Evolutionary conservation across 2,888 invertebrate genomes (phyloP).

Genomic region (Zootermopsis nevadensis): DNA sequence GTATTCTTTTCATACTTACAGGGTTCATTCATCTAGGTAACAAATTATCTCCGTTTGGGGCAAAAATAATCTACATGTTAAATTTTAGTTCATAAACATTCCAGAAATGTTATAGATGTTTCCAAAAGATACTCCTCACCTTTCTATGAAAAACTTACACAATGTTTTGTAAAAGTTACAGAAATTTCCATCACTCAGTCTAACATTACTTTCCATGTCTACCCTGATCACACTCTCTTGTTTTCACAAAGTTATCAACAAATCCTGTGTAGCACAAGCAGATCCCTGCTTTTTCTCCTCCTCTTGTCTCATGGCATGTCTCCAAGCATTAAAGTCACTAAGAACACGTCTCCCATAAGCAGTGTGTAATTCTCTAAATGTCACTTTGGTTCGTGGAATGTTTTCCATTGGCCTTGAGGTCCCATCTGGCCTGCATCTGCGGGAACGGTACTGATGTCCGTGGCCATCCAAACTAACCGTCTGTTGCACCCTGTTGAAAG

Average conservation of each 20-base stretch:
- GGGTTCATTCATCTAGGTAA: too few species aligned
- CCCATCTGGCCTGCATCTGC: conserved; percentile 62
- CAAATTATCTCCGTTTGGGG: too few species aligned
- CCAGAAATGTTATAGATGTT: too few species aligned
- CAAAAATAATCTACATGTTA: too few species aligned
- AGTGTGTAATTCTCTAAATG: conserved; percentile 78
- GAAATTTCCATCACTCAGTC: too few species aligned
- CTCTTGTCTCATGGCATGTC: conserved; percentile 63
- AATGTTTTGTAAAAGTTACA: too few species aligned
- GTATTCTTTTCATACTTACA: too few species aligned
- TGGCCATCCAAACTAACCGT: conserved; percentile 40
- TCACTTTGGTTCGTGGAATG: conserved; percentile 66
- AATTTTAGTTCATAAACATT: too few species aligned
- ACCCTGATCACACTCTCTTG: not conserved
- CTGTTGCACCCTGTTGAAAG: conserved; percentile 74
- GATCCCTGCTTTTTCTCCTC: conserved; percentile 36
- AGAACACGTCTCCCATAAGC: conserved; percentile 76
- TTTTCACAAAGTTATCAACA: conserved; percentile 45
- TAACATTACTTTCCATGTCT: too few species aligned
- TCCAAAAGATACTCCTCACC: too few species aligned
- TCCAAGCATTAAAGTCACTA: conserved; percentile 76
- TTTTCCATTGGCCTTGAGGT: conserved; percentile 60
- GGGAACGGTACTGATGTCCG: conserved; percentile 67
- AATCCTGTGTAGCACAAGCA: conserved; percentile 31
- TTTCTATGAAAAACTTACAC: too few species aligned